Percentiles rank a stretch among this genome's conserved stretches.
These are phyloP conservation scores for Phyllotreta striolata DNA, from an alignment of 2,888 invertebrate species.

Conservation along the genomic window DNA sequence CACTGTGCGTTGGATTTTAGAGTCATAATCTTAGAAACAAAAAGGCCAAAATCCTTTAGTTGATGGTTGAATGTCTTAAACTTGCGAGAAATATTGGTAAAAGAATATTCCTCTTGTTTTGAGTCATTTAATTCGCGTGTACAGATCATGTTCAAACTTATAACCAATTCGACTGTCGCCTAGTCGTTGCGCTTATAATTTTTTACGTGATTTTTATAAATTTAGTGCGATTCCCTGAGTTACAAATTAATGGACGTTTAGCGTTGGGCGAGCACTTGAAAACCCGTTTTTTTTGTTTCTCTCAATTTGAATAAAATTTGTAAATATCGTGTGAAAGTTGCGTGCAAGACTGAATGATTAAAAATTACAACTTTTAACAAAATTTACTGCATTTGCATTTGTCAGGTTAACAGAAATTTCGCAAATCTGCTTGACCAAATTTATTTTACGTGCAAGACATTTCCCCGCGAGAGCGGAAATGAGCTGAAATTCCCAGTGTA, in stretches of 20 bases:
- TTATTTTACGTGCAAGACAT: too few species aligned
- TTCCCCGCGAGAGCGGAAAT: too few species aligned
- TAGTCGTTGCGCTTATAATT: constrained; percentile 38
- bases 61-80: not conserved
- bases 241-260: constrained; percentile 35
- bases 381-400: constrained; percentile 43
- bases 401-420: constrained; percentile 30
- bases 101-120: not conserved
- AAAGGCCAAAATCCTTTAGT: constrained; percentile 21
- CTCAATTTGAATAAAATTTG: constrained; percentile 49
- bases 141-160: constrained; percentile 38
- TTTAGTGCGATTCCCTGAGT: constrained; percentile 37
- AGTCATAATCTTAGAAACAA: not conserved
- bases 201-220: constrained; percentile 38
- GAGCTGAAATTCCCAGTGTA: too few species aligned
- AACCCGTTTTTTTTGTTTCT: constrained; percentile 30
- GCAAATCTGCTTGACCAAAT: too few species aligned
- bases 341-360: constrained; percentile 40
- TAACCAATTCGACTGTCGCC: constrained; percentile 36
- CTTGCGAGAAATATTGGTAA: not conserved
- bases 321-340: constrained; percentile 54
- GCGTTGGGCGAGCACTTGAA: constrained; percentile 32
- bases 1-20: constrained; percentile 22
- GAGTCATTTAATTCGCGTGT: constrained; percentile 9
- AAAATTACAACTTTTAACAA: constrained; percentile 46